Base-by-base conservation (phyloP, 2,113 vertebrate genomes). In the Arvicanthis niloticus region DNA sequence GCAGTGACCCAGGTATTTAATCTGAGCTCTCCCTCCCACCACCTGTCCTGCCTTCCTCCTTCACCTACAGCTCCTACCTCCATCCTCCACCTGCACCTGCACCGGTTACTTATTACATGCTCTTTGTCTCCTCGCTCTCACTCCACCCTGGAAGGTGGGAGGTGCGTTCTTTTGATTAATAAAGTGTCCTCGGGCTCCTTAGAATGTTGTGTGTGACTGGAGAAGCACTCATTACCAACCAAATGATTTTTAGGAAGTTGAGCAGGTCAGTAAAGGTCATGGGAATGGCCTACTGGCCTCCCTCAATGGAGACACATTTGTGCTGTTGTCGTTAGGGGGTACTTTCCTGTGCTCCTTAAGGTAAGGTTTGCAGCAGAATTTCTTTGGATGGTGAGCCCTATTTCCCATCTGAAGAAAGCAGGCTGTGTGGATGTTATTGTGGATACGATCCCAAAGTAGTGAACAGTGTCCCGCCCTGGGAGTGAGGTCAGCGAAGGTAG, bases 151-250 rank as follows among this genome's bases (percentile, higher is more conserved):
- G 24, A 62, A 48, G 40, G 62, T 67, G 40, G 85, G 58, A 56
- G 65, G 1, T 37, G 19, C 94, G 96, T 60, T 89, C 31, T 92
- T 93, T 91, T 87, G n/a, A 22, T 58, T 37, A 56, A 24, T 12
- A 11, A 84, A 40, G 8, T 67, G 16, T 65, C 58, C 60, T 29
- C 42, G 11, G 0, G 17, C 21, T 42, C 53, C 45, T 85, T 62
- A 68, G 81, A 70, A 60, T 37, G 42, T n/a, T 12, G 22, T 51
- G 70, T 88, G 22, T 81, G 73, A 19, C 19, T 7, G 0, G 75
- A 62, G 75, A 42, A 60, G 11, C 53, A 42, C 53, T 88, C 45
- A 24, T 60, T 56, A n/a, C 26, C 24, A n/a, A 37, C 13, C 3
- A 31, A 29, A 21, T 8, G 16, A 40, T 17, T 58, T n/a, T 42